These are phyloP conservation scores for Epinephelus awoara DNA, from an alignment of 2,797 vertebrate genomes.

Conservation along the genomic window DNA sequence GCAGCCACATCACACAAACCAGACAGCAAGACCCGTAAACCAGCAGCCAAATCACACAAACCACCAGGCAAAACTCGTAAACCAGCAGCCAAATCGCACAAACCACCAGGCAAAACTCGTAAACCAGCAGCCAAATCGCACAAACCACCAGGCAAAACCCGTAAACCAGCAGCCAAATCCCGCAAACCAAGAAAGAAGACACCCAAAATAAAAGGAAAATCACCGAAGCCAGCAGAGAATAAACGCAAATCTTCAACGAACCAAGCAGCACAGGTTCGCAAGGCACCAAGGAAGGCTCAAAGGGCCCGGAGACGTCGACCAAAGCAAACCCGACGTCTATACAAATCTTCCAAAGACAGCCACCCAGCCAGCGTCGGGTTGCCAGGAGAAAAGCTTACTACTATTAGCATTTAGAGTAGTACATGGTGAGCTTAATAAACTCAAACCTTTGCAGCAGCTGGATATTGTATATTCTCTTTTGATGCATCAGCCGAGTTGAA, in stretches of 20 bases:
- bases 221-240: neutral
- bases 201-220: neutral
- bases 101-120: neutral
- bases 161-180: neutral
- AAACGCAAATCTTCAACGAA: neutral
- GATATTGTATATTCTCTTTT: neutral
- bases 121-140: neutral
- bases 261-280: neutral
- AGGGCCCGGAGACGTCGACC: neutral
- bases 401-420: conserved; percentile 3
- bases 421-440: conserved; percentile 41
- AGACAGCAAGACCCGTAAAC: neutral
- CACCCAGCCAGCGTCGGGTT: neutral
- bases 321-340: neutral
- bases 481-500: neutral
- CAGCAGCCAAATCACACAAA: neutral
- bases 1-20: neutral
- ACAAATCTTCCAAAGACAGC: conserved; percentile 9
- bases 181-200: neutral
- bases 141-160: neutral
- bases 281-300: neutral
- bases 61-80: conserved; percentile 2
- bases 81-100: neutral
- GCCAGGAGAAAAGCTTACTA: conserved; percentile 1
- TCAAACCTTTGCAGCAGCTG: conserved; percentile 15